phyloP scores from a whole-genome alignment of 2,888 invertebrate species.

The Agriotes lineatus region DNA sequence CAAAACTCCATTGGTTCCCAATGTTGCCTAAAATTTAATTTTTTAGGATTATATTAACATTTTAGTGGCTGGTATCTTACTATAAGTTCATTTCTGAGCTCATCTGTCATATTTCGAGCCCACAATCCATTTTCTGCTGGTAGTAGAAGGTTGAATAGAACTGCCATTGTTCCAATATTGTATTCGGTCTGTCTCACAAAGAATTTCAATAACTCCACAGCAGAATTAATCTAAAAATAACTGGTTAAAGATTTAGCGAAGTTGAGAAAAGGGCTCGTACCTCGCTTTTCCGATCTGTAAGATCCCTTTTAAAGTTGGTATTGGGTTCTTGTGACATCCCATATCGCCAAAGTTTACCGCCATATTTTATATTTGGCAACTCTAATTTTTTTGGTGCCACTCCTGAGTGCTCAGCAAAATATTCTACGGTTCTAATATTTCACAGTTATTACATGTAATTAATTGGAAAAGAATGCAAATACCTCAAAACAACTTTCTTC shows the following conservation, averaged over 20 bases:
- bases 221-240: constrained; percentile 66
- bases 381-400: constrained; percentile 57
- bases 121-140: constrained; percentile 75
- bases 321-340: constrained; percentile 79
- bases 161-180: constrained; percentile 77
- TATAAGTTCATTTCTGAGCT: constrained; percentile 72
- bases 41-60: background rate
- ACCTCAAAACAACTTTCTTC: constrained; percentile 73
- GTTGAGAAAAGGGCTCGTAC: too few relatives aligned
- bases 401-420: constrained; percentile 61
- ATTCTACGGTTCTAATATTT: constrained; percentile 61
- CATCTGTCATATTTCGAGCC: constrained; percentile 72
- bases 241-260: too few relatives aligned
- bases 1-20: constrained; percentile 85
- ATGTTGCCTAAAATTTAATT: constrained; percentile 69
- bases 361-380: constrained; percentile 68
- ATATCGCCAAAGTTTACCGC: constrained; percentile 79
- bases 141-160: constrained; percentile 75
- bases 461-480: constrained; percentile 24
- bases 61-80: constrained; percentile 65
- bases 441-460: background rate
- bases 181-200: constrained; percentile 73
- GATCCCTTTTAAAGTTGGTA: constrained; percentile 71
- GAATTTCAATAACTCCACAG: constrained; percentile 73
- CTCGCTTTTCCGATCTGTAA: constrained; percentile 74